A percentile compares a stretch with the other conserved stretches of the same genome.
These are phyloP conservation scores for Tamandua tetradactyla DNA, from an alignment of 2,797 vertebrate genomes.

Conservation along the genomic window DNA sequence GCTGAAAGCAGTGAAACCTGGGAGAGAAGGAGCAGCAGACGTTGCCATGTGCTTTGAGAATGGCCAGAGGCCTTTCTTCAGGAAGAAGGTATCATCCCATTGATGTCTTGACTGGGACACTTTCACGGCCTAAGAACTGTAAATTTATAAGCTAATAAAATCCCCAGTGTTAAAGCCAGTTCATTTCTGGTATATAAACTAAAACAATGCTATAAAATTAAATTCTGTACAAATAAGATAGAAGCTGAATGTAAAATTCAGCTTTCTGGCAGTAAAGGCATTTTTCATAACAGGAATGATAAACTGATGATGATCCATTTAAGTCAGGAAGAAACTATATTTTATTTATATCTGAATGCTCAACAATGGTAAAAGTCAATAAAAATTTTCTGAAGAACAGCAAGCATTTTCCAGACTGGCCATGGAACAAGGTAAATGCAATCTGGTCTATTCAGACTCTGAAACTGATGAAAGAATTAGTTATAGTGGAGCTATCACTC, in stretches of 20 bases:
- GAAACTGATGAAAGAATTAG: not conserved
- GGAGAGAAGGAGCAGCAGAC: no score
- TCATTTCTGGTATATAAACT: not conserved
- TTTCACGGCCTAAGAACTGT: no score
- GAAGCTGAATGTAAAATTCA: slow-evolving; percentile 16
- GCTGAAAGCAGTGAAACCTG: no score
- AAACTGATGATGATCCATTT: slow-evolving; percentile 5
- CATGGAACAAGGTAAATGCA: not conserved
- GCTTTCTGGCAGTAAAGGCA: not conserved
- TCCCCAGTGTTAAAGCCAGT: no score
- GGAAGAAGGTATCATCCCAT: no score
- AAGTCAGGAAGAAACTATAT: not conserved
- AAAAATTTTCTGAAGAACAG: not conserved
- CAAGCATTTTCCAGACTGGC: not conserved
- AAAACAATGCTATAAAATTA: no score
- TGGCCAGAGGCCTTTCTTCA: no score
- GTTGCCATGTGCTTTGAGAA: no score
- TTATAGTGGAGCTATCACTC: not conserved
- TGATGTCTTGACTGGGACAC: no score
- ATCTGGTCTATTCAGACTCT: not conserved
- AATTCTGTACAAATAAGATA: not conserved
- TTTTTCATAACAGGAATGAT: slow-evolving; percentile 24
- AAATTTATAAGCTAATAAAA: no score
- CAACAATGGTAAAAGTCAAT: not conserved
- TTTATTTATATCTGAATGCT: not conserved